Evolutionary conservation across 2,888 invertebrate species (phyloP).

Genomic region (Lymantria dispar): DNA sequence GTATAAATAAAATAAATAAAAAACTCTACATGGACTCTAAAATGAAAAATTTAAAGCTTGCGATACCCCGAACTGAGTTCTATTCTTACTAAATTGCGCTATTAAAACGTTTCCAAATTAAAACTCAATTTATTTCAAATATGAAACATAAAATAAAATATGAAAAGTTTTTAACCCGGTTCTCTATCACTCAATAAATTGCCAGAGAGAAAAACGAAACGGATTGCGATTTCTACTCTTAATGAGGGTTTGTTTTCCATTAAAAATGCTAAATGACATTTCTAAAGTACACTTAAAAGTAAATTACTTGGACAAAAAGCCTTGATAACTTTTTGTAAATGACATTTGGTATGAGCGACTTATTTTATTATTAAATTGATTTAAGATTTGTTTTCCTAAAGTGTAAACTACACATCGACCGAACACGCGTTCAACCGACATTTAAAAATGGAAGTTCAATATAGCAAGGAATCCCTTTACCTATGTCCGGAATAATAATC

Average conservation of each 20-base stretch:
- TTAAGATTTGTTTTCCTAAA: neutral
- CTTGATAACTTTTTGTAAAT: neutral
- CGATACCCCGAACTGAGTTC: no score
- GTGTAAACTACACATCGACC: no score
- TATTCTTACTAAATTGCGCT: no score
- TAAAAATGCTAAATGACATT: neutral
- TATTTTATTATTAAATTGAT: neutral
- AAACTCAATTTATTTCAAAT: neutral
- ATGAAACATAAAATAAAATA: neutral
- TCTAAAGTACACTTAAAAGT: neutral
- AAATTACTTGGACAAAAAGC: neutral
- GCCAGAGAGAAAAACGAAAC: neutral
- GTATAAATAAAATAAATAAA: no score
- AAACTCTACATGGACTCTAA: no score
- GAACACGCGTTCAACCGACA: no score
- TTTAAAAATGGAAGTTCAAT: no score
- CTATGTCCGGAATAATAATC: no score
- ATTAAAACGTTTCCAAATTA: no score
- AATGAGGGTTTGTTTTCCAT: conserved; percentile 1
- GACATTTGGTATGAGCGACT: neutral
- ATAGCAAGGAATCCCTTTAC: no score
- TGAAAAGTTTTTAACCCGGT: neutral
- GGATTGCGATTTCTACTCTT: neutral
- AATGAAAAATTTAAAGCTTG: no score
- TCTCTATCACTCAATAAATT: neutral